A percentile compares a stretch with the other conserved stretches of the same genome.
Conservation (phyloP, 1,140 invertebrate genomes). For the Brachionus koreanus region DNA sequence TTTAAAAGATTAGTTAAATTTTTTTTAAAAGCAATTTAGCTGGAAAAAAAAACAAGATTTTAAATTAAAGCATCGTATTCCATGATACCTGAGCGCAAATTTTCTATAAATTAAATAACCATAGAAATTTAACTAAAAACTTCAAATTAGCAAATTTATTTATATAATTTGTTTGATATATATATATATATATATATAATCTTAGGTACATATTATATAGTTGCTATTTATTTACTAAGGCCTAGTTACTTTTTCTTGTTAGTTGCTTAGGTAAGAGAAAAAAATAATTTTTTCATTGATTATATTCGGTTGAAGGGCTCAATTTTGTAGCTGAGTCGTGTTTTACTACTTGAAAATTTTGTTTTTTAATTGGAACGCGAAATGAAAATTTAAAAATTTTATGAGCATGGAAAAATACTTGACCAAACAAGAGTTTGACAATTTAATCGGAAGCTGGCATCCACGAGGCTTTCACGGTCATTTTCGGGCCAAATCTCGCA, state of each 20-base stretch:
- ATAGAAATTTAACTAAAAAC: slow-evolving; percentile 4
- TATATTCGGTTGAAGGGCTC: background rate
- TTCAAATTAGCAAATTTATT: background rate
- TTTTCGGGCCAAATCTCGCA: slow-evolving; percentile 23
- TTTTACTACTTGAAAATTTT: background rate
- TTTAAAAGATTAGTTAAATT: background rate
- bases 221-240: slow-evolving; percentile 22
- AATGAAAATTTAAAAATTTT: background rate
- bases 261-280: slow-evolving; percentile 32
- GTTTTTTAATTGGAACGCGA: background rate
- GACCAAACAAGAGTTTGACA: slow-evolving; percentile 22
- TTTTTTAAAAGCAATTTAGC: background rate
- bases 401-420: slow-evolving; percentile 21
- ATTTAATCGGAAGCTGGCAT: slow-evolving; percentile 11
- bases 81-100: slow-evolving; percentile 4
- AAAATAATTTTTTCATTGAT: background rate
- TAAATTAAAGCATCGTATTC: background rate
- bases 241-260: slow-evolving; percentile 33
- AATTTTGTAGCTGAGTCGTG: background rate
- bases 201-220: slow-evolving; percentile 12
- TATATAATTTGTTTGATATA: background rate
- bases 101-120: slow-evolving; percentile 13
- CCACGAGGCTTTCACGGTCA: slow-evolving; percentile 31
- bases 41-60: background rate
- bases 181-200: background rate